Percentiles rank a stretch among this genome's conserved stretches.
Evolutionary conservation across 2,113 vertebrate genomes (phyloP).

Genomic region (Silurus glanis): DNA sequence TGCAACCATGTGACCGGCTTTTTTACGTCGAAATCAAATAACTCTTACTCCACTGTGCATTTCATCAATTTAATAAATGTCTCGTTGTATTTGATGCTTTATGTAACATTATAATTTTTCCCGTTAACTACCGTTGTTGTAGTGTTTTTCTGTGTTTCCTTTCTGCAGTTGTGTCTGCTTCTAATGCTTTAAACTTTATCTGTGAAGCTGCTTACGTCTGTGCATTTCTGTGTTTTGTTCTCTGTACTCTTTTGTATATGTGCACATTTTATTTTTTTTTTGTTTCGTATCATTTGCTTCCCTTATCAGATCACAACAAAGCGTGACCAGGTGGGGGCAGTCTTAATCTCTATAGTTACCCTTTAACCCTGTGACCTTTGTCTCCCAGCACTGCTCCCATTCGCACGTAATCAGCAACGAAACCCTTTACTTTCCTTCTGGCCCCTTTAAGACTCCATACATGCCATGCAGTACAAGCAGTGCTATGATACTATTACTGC

Average conservation of each 20-base stretch:
- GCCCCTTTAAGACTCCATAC: conserved; percentile 52
- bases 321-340: conserved; percentile 76
- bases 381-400: conserved; percentile 36
- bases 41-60: not conserved
- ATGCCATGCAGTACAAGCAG: not conserved
- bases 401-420: not conserved
- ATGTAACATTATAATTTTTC: not conserved
- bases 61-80: conserved; percentile 3
- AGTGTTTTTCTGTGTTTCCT: conserved; percentile 32
- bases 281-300: conserved; percentile 60
- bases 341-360: conserved; percentile 58
- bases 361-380: conserved; percentile 21
- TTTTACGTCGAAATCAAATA: conserved; percentile 5
- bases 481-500: conserved; percentile 41
- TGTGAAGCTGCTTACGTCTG: conserved; percentile 45
- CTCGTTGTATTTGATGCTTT: conserved; percentile 15
- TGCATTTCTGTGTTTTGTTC: conserved; percentile 54
- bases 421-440: conserved; percentile 28
- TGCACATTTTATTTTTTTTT: conserved; percentile 44
- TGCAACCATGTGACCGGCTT: not conserved
- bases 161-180: conserved; percentile 34
- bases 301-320: conserved; percentile 77
- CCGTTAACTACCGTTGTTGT: not conserved
- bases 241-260: conserved; percentile 49
- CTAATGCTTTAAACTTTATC: conserved; percentile 42